phyloP scores from a whole-genome alignment of 2,797 vertebrate species.

The Ammospiza maritima region DNA sequence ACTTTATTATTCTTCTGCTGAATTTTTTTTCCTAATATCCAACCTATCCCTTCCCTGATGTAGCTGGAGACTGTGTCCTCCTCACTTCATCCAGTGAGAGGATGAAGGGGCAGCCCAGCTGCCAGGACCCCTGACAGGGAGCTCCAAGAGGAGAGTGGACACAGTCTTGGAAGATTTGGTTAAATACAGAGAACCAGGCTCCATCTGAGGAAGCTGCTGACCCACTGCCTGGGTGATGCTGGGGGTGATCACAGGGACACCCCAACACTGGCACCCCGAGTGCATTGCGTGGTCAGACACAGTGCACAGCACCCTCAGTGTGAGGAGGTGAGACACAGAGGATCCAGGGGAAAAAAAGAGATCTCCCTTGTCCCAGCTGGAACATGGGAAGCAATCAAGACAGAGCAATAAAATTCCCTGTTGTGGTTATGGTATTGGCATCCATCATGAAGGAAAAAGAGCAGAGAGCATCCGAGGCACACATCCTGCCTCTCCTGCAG shows the following conservation, averaged over 20 bases:
- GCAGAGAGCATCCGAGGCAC: not conserved
- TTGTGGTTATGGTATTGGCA: not conserved
- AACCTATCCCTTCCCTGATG: not conserved
- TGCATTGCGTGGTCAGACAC: rapidly evolving
- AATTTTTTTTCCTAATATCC: not conserved
- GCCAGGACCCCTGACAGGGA: not conserved
- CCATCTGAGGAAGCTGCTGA: not conserved
- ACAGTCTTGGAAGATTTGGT: not conserved
- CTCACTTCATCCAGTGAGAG: not conserved
- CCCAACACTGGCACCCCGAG: rapidly evolving
- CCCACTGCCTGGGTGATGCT: not conserved
- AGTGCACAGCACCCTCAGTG: not conserved
- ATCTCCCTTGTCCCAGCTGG: not conserved
- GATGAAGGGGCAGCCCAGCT: not conserved
- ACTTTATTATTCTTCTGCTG: not conserved
- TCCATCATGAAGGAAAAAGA: not conserved
- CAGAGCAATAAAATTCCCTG: not conserved
- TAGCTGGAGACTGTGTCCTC: too few relatives aligned
- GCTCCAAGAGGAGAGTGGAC: not conserved
- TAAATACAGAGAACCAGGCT: not conserved
- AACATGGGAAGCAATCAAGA: not conserved
- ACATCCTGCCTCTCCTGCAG: not conserved
- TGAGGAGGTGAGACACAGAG: not conserved
- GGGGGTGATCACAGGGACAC: not conserved
- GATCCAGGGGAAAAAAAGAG: not conserved